A percentile compares a stretch with the other conserved stretches of the same genome.
phyloP scores from a whole-genome alignment of 2,113 vertebrate species.

The Cephalopterus ornatus region DNA sequence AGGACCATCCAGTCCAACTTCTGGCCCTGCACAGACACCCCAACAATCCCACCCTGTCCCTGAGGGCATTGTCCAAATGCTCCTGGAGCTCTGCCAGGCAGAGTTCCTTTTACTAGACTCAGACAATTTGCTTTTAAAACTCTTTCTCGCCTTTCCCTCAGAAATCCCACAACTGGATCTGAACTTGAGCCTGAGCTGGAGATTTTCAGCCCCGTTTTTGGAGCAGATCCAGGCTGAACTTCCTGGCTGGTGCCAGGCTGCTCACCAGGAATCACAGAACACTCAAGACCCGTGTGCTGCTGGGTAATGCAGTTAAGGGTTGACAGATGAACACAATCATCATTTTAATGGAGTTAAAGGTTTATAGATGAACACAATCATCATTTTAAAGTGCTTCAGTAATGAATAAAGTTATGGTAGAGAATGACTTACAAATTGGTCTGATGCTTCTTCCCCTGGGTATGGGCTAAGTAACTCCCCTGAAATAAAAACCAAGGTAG shows the following conservation, averaged over 20 bases:
- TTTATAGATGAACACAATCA: not conserved
- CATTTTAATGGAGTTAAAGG: not conserved
- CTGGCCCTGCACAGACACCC: not conserved
- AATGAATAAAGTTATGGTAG: accelerated
- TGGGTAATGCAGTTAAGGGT: accelerated
- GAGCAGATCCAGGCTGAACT: not conserved
- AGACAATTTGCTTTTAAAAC: not conserved
- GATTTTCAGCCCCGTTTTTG: not conserved
- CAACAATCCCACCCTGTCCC: not conserved
- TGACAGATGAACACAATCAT: accelerated
- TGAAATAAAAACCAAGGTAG: conserved; percentile 42
- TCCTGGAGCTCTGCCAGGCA: not conserved
- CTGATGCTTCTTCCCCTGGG: conserved; percentile 98
- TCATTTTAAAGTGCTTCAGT: not conserved
- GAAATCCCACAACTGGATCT: not conserved
- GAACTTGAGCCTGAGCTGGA: not conserved
- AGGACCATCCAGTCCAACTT: not conserved
- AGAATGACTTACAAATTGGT: conserved; percentile 90
- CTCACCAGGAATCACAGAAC: not conserved
- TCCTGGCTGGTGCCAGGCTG: not conserved
- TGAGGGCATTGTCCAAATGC: accelerated
- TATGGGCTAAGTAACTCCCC: conserved; percentile 97
- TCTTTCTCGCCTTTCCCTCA: not conserved
- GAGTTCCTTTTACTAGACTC: not conserved
- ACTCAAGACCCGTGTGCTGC: not conserved